These are phyloP conservation scores for Minunthozetes semirufus DNA, from an alignment of 2,888 invertebrate genomes.

Conservation along the genomic window DNA sequence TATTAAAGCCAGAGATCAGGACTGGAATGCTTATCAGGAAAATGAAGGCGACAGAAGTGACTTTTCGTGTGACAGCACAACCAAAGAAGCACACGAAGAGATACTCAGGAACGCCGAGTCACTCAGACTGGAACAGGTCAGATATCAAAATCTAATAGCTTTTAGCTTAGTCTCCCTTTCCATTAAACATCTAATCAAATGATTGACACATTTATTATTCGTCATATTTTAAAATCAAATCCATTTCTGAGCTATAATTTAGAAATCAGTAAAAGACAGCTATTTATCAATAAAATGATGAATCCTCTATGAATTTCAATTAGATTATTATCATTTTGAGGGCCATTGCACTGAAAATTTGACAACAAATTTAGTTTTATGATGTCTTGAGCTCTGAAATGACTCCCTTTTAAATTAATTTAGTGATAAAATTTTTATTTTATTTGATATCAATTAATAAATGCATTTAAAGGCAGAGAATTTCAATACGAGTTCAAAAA, in stretches of 20 bases:
- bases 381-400: too few species aligned
- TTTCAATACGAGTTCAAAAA: neutral
- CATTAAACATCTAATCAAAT: neutral
- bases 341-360: too few species aligned
- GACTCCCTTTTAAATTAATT: too few species aligned
- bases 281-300: too few species aligned
- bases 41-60: slow-evolving; percentile 32
- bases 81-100: slow-evolving; percentile 35
- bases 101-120: slow-evolving; percentile 32
- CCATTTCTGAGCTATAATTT: too few species aligned
- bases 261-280: too few species aligned
- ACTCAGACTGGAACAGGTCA: slow-evolving; percentile 30
- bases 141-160: neutral
- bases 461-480: slow-evolving; percentile 1
- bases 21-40: neutral
- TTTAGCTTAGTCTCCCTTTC: neutral
- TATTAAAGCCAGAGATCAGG: slow-evolving; percentile 24
- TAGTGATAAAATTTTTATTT: neutral
- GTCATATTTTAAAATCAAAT: too few species aligned
- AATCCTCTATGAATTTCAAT: too few species aligned
- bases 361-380: too few species aligned
- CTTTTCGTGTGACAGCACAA: slow-evolving; percentile 30
- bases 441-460: neutral
- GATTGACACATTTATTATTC: slow-evolving; percentile 9
- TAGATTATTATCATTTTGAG: too few species aligned